Evolutionary conservation across 2,797 vertebrate species (phyloP), one percentile per base, ranked within the genome.

Genomic region (Oreortyx pictus): DNA sequence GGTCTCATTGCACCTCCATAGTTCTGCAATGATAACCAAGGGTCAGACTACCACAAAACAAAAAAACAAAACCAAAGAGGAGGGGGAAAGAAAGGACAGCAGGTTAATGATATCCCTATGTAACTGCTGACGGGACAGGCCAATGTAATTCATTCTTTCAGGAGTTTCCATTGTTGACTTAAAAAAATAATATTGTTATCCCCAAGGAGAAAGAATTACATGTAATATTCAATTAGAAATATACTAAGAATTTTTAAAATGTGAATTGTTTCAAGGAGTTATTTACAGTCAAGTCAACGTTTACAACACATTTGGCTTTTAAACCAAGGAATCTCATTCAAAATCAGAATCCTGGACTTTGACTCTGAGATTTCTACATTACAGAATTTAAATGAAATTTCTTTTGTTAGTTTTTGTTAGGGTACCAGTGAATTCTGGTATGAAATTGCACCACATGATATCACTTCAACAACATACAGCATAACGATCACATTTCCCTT

Each of bases 1-100:
- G 99, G 99, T 97, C 99, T 98, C 99, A 99, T 99, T 96, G 98
- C 99, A 95, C 99, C 99, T 97, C 98, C 98, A 97, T 99, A 99
- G 97, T 97, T 99, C 99, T 99, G 97, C 97, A 97, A 98, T 95
- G 97, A 97, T 97, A 98, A 97, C 97, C 97, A 98, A 98, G 98
- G 98, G 97, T 98, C 98, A 98, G 98, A 98, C 98, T 98, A 98
- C 97, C 98, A 98, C 97, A 98, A 98, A 98, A 98, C 97, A 98
- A 98, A 98, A 98, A 98, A 98, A 98, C 96, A 98, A 98, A 98
- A 98, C 97, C 97, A 98, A 98, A 98, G 97, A 97, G 97, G 97
- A 98, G 97, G 97, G 97, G 97, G 89, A 97, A 98, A 98, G 96
- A 98, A 98, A 98, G 97, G 98, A 98, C 95, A 98, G 96, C 90